These are phyloP conservation scores for Athalia circularis DNA, from an alignment of 2,888 invertebrate genomes.

Conservation along the genomic window DNA sequence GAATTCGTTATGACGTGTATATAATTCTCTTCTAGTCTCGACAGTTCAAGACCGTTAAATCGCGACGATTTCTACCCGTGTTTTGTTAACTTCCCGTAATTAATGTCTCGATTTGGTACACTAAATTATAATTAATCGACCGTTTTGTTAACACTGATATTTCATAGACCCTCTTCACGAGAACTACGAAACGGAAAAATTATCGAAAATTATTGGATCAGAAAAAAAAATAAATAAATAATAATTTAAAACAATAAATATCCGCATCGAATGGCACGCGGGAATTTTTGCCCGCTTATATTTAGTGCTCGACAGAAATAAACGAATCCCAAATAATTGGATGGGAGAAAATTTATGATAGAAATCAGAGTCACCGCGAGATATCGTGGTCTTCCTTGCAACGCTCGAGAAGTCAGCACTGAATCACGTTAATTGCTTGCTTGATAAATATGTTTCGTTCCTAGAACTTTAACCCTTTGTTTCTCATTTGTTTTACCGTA, in stretches of 20 bases:
- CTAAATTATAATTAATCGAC: not conserved
- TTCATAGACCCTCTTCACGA: too few species aligned
- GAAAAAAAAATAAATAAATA: not conserved
- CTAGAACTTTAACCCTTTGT: conserved; percentile 64
- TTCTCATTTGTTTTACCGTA: conserved; percentile 34
- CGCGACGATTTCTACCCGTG: conserved; percentile 46
- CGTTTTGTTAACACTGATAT: not conserved
- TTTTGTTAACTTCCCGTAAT: conserved; percentile 47
- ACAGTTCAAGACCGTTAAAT: conserved; percentile 33
- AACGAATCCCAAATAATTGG: too few species aligned
- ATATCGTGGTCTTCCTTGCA: conserved; percentile 11
- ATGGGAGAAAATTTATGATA: too few species aligned
- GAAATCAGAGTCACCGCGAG: not conserved
- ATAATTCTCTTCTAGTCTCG: not conserved
- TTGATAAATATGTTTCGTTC: conserved; percentile 70
- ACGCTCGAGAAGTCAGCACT: conserved; percentile 59
- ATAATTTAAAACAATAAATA: too few species aligned
- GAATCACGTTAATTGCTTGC: conserved; percentile 70
- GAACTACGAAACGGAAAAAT: too few species aligned
- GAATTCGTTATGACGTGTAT: not conserved
- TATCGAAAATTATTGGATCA: not conserved
- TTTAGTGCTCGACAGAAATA: too few species aligned
- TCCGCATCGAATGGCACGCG: too few species aligned
- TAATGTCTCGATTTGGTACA: not conserved
- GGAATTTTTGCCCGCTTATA: too few species aligned